These are phyloP conservation scores for Cosmia pyralina DNA, from an alignment of 2,888 invertebrate genomes.

Conservation along the genomic window DNA sequence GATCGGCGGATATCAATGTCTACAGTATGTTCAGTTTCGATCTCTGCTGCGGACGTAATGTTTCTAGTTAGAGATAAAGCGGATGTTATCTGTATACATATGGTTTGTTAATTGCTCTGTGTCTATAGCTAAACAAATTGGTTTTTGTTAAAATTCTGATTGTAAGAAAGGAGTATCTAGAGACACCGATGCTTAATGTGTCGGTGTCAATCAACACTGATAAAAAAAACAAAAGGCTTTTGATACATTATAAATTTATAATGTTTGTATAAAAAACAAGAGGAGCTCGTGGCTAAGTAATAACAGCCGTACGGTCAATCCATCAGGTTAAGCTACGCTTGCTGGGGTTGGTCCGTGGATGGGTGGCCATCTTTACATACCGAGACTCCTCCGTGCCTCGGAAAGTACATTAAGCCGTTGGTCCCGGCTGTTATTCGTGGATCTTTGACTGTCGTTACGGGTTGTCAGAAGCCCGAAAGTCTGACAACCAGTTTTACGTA, in stretches of 20 bases:
- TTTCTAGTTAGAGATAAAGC: slow-evolving; percentile 43
- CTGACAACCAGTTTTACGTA: too few relatives aligned
- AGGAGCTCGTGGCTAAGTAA: too few relatives aligned
- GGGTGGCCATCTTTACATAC: too few relatives aligned
- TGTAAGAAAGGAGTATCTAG: not conserved
- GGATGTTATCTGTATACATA: slow-evolving; percentile 14
- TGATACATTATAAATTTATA: not conserved
- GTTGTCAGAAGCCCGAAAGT: too few relatives aligned
- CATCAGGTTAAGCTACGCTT: too few relatives aligned
- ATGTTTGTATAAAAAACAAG: not conserved
- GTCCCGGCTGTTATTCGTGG: too few relatives aligned
- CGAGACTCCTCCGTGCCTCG: too few relatives aligned
- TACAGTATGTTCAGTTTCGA: slow-evolving; percentile 54
- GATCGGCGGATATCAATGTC: slow-evolving; percentile 71
- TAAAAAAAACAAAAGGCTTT: not conserved
- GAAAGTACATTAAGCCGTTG: too few relatives aligned
- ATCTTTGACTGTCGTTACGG: too few relatives aligned
- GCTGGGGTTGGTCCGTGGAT: too few relatives aligned
- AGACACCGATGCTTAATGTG: too few relatives aligned
- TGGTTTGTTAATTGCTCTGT: slow-evolving; percentile 25
- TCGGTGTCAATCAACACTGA: not conserved
- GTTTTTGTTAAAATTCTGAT: not conserved
- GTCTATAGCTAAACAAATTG: not conserved
- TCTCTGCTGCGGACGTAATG: slow-evolving; percentile 49
- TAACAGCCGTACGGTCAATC: too few relatives aligned